phyloP scores from a whole-genome alignment of 2,797 vertebrate genomes.

The Hydrocynus forskahlii region DNA sequence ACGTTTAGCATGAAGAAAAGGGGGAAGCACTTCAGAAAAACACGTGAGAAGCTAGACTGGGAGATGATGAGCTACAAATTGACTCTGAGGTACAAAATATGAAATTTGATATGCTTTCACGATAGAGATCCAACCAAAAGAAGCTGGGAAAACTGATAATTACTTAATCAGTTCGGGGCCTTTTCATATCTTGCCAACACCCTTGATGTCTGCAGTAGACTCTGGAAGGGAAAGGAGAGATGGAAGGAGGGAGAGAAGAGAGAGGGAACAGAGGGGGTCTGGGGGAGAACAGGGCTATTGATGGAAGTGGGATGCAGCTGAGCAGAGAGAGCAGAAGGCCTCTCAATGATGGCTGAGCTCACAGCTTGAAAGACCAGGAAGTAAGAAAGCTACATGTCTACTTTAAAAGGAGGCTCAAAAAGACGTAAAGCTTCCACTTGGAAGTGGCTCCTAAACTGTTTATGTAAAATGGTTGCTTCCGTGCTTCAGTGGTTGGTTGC shows the following conservation, averaged over 20 bases:
- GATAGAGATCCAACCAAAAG: slow-evolving; percentile 57
- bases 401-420: slow-evolving; percentile 58
- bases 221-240: slow-evolving; percentile 25
- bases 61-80: slow-evolving; percentile 59
- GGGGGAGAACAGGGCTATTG: slow-evolving; percentile 49
- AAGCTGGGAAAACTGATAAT: slow-evolving; percentile 63
- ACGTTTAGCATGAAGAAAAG: slow-evolving; percentile 55
- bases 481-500: slow-evolving; percentile 41
- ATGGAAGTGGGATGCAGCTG: slow-evolving; percentile 56
- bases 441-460: slow-evolving; percentile 57
- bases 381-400: slow-evolving; percentile 73
- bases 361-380: slow-evolving; percentile 75
- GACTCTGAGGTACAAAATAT: slow-evolving; percentile 60
- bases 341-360: slow-evolving; percentile 69
- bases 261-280: slow-evolving; percentile 44
- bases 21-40: slow-evolving; percentile 48
- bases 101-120: slow-evolving; percentile 58
- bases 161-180: slow-evolving; percentile 61
- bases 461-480: slow-evolving; percentile 55
- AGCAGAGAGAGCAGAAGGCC: slow-evolving; percentile 45
- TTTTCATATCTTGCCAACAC: slow-evolving; percentile 63
- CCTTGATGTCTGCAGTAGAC: slow-evolving; percentile 62
- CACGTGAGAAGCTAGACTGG: slow-evolving; percentile 37
- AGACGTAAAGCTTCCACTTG: slow-evolving; percentile 65
- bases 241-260: slow-evolving; percentile 40